A percentile compares a stretch with the other conserved stretches of the same genome.
Evolutionary conservation across 2,797 vertebrate species (phyloP).

Genomic region (Leontopithecus rosalia): DNA sequence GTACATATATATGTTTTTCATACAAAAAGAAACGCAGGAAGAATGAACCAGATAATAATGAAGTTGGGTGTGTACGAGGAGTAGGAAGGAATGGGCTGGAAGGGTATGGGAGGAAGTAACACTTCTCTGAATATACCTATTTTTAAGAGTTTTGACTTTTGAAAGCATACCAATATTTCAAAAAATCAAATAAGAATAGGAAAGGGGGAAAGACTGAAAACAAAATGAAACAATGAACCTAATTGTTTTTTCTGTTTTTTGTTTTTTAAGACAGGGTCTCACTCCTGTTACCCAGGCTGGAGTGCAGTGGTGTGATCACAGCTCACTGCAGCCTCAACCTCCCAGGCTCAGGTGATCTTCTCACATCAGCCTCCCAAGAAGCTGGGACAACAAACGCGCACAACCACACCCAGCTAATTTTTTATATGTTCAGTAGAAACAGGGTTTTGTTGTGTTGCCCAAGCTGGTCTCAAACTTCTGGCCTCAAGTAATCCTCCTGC

Average conservation of each 20-base stretch:
- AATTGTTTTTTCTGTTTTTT: neutral
- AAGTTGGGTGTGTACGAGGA: neutral
- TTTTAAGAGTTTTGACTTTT: neutral
- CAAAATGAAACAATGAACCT: neutral
- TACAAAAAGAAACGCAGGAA: neutral
- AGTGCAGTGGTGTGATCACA: no score
- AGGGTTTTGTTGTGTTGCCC: no score
- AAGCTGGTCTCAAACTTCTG: no score
- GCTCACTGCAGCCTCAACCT: no score
- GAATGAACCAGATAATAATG: neutral
- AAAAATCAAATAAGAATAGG: neutral
- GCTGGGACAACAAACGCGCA: no score
- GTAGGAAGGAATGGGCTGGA: neutral
- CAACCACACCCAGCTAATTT: no score
- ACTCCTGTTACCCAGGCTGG: no score
- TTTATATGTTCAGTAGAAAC: no score
- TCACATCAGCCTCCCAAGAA: no score
- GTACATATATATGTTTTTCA: neutral
- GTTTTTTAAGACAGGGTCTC: no score
- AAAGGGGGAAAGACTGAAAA: neutral
- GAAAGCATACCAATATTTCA: neutral
- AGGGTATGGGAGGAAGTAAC: neutral
- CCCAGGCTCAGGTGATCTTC: no score
- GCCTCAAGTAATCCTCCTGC: no score
- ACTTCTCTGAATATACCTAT: neutral